A percentile compares a stretch with the other conserved stretches of the same genome.
phyloP scores from a whole-genome alignment of 2,797 vertebrate species.

The Hemibagrus guttatus region DNA sequence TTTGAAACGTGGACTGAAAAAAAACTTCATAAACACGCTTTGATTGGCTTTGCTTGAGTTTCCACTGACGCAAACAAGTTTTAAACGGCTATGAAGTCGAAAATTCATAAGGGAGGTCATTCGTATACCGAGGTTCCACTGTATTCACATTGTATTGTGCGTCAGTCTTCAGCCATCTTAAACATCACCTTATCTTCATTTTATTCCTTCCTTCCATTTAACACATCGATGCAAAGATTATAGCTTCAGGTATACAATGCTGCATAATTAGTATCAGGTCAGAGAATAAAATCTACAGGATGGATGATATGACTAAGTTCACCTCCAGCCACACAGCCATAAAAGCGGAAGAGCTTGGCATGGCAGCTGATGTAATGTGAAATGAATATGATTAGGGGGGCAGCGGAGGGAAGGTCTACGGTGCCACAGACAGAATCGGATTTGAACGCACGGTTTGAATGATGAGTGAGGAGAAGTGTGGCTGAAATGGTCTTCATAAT shows the following conservation, averaged over 20 bases:
- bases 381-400: conserved; percentile 22
- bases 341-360: conserved; percentile 26
- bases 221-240: background rate
- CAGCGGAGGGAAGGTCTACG: background rate
- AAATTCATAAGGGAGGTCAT: too few relatives aligned
- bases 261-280: background rate
- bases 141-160: background rate
- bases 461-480: conserved; percentile 29
- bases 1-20: too few relatives aligned
- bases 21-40: too few relatives aligned
- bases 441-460: conserved; percentile 25
- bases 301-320: conserved; percentile 10
- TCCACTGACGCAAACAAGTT: too few relatives aligned
- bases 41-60: too few relatives aligned
- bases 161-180: background rate
- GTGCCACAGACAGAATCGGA: conserved; percentile 2
- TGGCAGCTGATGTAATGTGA: conserved; percentile 24
- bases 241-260: background rate
- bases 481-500: conserved; percentile 39
- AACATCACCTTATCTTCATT: background rate
- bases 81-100: too few relatives aligned
- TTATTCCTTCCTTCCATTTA: background rate
- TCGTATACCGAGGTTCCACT: too few relatives aligned
- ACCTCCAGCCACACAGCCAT: conserved; percentile 19
- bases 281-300: background rate